Base-by-base conservation (phyloP, 1,140 invertebrate species). In the Papilio dardanus region DNA sequence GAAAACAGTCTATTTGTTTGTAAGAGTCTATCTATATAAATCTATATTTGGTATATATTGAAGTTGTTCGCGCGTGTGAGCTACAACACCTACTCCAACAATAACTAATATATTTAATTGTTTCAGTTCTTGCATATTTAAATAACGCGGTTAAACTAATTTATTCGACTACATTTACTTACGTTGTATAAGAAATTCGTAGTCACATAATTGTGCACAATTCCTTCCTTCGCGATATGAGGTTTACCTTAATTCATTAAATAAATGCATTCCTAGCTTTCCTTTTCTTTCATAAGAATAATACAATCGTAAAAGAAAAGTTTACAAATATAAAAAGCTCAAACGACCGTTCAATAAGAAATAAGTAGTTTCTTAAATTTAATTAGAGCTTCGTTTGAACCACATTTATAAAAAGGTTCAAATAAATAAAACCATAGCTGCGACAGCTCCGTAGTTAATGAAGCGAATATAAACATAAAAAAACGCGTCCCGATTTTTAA, bases 151-250 rank as follows among this genome's bases (percentile, higher is more conserved):
- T 78, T 81, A 71, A 80, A 77, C 77, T 86, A 82, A 71, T 31
- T 65, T 74, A 65, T 31, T 77, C 74, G 74, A 81, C 78, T 85
- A 81, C 73, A 77, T 83, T 77, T 67, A 81, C 79, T 78, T 84
- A 82, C 68, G 81, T 79, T 78, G 76, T 83, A 87, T 83, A 84
- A 87, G 85, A 90, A 89, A 92, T 91, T 88, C 91, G 87, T 87
- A 86, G 81, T 87, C 84, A 88, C 84, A 84, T 78, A 84, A 88
- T 85, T 86, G 86, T 87, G 87, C 84, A 90, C 90, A 93, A 93
- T 93, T 93, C 90, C 91, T 89, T 86, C 80, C 85, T 83, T 79
- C 77, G 80, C 81, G 84, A 86, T 79, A 80, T 85, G 81, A 88
- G 82, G 82, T 84, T n/a, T 84, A 85, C 82, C 79, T 80, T 83